Conservation (phyloP, 2,113 vertebrate species). For the Ophthalmolycus amberensis region DNA sequence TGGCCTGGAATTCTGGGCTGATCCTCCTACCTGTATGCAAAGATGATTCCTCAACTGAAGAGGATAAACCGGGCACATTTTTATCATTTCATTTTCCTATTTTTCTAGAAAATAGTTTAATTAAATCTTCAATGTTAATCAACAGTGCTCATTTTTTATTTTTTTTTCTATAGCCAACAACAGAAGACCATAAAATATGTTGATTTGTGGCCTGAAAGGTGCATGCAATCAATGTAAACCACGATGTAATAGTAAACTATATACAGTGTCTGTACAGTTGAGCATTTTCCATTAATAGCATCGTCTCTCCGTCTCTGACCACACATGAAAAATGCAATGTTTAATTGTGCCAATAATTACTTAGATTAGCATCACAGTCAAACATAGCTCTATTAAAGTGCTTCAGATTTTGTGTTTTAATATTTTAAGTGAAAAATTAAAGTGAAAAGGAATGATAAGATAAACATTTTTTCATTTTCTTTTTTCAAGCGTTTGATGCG, state of each 20-base stretch:
- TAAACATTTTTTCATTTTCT: background rate
- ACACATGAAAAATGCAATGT: conserved; percentile 65
- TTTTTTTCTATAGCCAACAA: conserved; percentile 82
- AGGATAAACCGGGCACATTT: conserved; percentile 36
- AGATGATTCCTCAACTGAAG: conserved; percentile 38
- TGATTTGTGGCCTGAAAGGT: conserved; percentile 87
- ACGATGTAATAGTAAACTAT: conserved; percentile 92
- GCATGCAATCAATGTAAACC: conserved; percentile 96
- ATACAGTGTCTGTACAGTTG: conserved; percentile 91
- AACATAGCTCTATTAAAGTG: conserved; percentile 73
- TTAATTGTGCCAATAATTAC: conserved; percentile 42
- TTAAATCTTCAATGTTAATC: conserved; percentile 74
- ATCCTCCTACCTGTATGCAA: conserved; percentile 21
- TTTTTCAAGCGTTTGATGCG: background rate
- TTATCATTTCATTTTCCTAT: conserved; percentile 43
- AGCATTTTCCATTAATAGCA: conserved; percentile 67
- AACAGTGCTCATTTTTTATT: conserved; percentile 68
- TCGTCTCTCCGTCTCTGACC: conserved; percentile 56
- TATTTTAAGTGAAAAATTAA: conserved; percentile 12
- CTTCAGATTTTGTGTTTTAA: conserved; percentile 62
- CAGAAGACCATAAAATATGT: conserved; percentile 88
- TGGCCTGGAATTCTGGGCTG: conserved; percentile 15
- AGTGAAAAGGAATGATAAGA: conserved; percentile 4
- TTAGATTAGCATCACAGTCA: conserved; percentile 42
- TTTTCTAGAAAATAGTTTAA: conserved; percentile 64